phyloP scores from a whole-genome alignment of 2,113 vertebrate genomes.

The Podarcis cretensis region DNA sequence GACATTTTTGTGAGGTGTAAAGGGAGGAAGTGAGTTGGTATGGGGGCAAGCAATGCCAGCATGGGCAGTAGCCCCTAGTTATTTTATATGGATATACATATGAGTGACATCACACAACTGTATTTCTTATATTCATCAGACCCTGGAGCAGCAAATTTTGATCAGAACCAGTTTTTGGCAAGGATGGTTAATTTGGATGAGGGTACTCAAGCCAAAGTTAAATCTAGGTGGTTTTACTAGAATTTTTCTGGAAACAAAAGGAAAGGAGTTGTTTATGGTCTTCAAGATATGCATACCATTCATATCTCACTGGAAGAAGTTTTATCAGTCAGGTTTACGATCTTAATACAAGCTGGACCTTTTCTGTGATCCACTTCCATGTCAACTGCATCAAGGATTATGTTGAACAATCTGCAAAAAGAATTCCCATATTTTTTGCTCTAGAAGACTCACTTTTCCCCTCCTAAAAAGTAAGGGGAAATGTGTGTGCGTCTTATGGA shows the following conservation, averaged over 20 bases:
- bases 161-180: neutral
- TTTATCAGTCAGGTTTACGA: neutral
- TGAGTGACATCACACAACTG: neutral
- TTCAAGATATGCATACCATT: neutral
- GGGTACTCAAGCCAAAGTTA: neutral
- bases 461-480: too few relatives aligned
- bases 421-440: neutral
- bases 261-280: neutral
- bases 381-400: neutral
- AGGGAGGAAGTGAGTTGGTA: too few relatives aligned
- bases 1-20: too few relatives aligned
- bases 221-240: neutral
- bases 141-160: neutral
- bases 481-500: too few relatives aligned
- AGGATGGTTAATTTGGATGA: neutral
- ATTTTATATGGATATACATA: neutral
- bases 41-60: too few relatives aligned
- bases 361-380: neutral
- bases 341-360: neutral
- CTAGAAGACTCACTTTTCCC: too few relatives aligned
- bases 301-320: neutral
- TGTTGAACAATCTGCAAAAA: neutral
- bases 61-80: neutral
- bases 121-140: neutral
- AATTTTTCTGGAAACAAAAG: neutral